These are phyloP conservation scores for Platalea minor DNA, from an alignment of 2,797 vertebrate species.

Conservation along the genomic window DNA sequence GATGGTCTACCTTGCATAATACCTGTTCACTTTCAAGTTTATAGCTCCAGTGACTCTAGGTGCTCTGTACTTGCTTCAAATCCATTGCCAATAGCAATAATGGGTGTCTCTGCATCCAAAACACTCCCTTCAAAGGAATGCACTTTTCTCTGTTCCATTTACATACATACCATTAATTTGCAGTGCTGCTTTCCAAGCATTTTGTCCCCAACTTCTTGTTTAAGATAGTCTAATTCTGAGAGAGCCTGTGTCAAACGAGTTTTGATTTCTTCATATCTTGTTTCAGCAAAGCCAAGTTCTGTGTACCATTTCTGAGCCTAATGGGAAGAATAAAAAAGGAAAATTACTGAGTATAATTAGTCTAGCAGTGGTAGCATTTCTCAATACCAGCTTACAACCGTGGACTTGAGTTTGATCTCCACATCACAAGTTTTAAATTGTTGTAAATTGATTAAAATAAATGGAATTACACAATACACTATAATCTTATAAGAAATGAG, in stretches of 20 bases:
- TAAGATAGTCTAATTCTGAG: conserved; percentile 41
- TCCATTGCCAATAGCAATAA: neutral
- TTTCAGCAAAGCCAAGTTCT: conserved; percentile 72
- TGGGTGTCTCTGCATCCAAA: neutral
- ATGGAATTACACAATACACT: neutral
- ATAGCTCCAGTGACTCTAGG: neutral
- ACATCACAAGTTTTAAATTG: neutral
- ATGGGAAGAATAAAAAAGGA: neutral
- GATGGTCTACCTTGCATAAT: neutral
- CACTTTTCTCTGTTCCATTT: neutral
- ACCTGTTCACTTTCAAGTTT: neutral
- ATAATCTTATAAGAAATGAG: neutral
- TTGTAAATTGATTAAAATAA: neutral
- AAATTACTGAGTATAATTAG: neutral
- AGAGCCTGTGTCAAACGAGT: conserved; percentile 24
- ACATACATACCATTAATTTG: neutral
- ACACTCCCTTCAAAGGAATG: neutral
- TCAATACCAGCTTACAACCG: neutral
- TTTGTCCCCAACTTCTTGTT: neutral
- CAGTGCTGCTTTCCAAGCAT: neutral
- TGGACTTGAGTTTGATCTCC: neutral
- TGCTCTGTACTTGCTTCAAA: neutral
- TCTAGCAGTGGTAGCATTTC: neutral
- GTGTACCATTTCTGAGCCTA: conserved; percentile 72
- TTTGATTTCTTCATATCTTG: conserved; percentile 64